Percentiles rank a stretch among this genome's conserved stretches.
Evolutionary conservation across 2,888 invertebrate genomes (phyloP).

Genomic region (Rosalia funebris): DNA sequence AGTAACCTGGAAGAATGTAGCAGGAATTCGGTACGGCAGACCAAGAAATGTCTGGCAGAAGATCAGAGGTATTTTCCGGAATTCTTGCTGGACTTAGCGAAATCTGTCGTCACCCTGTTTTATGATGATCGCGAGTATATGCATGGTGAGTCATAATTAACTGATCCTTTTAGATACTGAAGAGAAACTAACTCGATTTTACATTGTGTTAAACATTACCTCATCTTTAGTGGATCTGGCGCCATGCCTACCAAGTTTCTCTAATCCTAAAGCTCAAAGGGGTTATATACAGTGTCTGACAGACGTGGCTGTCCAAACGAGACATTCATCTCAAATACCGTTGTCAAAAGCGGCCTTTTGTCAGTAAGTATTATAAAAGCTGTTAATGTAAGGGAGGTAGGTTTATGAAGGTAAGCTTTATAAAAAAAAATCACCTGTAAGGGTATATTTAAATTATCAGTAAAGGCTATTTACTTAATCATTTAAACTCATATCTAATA

Average conservation of each 20-base stretch:
- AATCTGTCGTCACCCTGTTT: conserved; percentile 30
- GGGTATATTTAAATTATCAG: too few species aligned
- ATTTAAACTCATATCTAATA: too few species aligned
- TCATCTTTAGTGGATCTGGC: conserved; percentile 25
- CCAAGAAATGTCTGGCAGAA: conserved; percentile 23
- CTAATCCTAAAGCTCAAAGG: not conserved
- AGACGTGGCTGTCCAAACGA: conserved; percentile 6
- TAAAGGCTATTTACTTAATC: too few species aligned
- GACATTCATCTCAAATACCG: conserved; percentile 10
- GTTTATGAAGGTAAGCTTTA: too few species aligned
- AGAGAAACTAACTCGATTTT: too few species aligned
- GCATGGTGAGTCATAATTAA: conserved; percentile 30
- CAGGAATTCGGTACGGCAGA: conserved; percentile 18
- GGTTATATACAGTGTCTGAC: conserved; percentile 26
- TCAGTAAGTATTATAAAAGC: conserved; percentile 28
- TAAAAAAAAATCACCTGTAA: too few species aligned
- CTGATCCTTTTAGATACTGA: too few species aligned
- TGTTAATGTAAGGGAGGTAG: too few species aligned
- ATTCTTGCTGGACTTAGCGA: conserved; percentile 27
- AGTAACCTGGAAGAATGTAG: conserved; percentile 26
- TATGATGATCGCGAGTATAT: conserved; percentile 33
- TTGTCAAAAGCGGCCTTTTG: conserved; percentile 28
- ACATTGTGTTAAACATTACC: not conserved
- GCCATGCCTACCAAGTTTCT: conserved; percentile 12
- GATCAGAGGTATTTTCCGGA: conserved; percentile 36